Percentiles rank a stretch among this genome's conserved stretches.
These are phyloP conservation scores for Dasypus novemcinctus DNA, from an alignment of 2,113 vertebrate genomes.

Conservation along the genomic window DNA sequence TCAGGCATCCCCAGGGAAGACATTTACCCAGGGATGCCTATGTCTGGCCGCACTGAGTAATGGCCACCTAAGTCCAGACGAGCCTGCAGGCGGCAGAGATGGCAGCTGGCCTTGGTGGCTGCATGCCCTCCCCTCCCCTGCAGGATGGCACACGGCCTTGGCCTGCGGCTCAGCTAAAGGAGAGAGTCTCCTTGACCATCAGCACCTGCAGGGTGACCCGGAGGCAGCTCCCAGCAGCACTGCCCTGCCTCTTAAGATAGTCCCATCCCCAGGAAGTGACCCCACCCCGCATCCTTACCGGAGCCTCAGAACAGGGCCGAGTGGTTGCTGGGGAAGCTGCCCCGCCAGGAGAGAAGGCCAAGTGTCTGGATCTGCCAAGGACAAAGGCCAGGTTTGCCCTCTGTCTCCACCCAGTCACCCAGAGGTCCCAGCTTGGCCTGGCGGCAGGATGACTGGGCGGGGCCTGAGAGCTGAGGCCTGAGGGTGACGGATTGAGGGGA, in stretches of 20 bases:
- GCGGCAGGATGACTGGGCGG: not conserved
- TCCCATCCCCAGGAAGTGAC: not conserved
- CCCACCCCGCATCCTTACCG: not conserved
- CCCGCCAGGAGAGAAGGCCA: not conserved
- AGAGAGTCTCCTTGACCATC: constrained; percentile 60
- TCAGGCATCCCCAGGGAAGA: not conserved
- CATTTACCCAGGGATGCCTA: not conserved
- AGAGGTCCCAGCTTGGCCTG: not conserved
- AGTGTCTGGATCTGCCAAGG: not conserved
- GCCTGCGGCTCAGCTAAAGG: constrained; percentile 50
- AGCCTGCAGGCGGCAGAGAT: not conserved
- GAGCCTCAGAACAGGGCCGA: not conserved
- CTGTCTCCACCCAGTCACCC: not conserved
- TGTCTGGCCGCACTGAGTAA: not conserved
- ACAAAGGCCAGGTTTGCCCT: not conserved
- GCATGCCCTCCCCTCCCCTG: not conserved
- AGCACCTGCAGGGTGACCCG: constrained; percentile 13
- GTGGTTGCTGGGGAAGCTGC: not conserved
- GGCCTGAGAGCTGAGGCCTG: not conserved
- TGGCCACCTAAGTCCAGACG: not conserved
- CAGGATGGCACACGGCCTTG: not conserved
- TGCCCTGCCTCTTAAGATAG: constrained; percentile 12
- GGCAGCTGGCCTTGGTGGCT: constrained; percentile 50
- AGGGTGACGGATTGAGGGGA: not conserved
- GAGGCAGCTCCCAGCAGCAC: not conserved